Conservation (phyloP, 2,888 invertebrate genomes). For the Drosophila putrida region DNA sequence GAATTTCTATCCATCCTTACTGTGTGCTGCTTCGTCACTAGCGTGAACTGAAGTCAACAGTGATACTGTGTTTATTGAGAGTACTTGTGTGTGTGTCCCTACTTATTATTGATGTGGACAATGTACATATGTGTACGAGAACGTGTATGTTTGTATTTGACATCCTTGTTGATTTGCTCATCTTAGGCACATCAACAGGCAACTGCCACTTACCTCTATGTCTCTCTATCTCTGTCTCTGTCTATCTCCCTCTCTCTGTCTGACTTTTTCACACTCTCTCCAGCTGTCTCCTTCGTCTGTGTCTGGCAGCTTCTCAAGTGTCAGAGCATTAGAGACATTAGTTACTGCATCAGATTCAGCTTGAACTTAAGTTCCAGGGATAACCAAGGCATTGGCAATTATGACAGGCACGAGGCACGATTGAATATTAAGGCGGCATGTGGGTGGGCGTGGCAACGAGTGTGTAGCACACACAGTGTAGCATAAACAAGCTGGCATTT, state of each 20-base stretch:
- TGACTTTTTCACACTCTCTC: neutral
- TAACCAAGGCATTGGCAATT: constrained; percentile 29
- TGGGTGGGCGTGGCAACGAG: constrained; percentile 10
- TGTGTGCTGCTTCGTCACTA: too few species aligned
- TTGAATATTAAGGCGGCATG: neutral
- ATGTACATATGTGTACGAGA: neutral
- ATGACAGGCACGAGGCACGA: constrained; percentile 25
- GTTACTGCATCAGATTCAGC: constrained; percentile 17
- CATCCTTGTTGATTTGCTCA: constrained; percentile 51
- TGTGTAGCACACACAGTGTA: constrained; percentile 14
- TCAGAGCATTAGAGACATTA: constrained; percentile 39
- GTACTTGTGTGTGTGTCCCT: constrained; percentile 11
- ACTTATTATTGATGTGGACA: neutral
- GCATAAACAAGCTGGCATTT: constrained; percentile 40
- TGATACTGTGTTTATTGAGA: neutral
- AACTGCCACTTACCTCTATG: constrained; percentile 1
- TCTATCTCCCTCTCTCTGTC: neutral
- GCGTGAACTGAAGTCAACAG: too few species aligned
- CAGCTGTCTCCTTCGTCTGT: neutral
- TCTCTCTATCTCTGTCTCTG: neutral
- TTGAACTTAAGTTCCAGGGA: constrained; percentile 1
- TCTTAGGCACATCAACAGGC: constrained; percentile 37
- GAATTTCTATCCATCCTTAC: too few species aligned
- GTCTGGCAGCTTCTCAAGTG: constrained; percentile 43
- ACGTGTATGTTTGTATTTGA: constrained; percentile 34